A percentile compares a stretch with the other conserved stretches of the same genome.
Conservation (phyloP, 2,797 vertebrate species). For the Peromyscus nudipes region DNA sequence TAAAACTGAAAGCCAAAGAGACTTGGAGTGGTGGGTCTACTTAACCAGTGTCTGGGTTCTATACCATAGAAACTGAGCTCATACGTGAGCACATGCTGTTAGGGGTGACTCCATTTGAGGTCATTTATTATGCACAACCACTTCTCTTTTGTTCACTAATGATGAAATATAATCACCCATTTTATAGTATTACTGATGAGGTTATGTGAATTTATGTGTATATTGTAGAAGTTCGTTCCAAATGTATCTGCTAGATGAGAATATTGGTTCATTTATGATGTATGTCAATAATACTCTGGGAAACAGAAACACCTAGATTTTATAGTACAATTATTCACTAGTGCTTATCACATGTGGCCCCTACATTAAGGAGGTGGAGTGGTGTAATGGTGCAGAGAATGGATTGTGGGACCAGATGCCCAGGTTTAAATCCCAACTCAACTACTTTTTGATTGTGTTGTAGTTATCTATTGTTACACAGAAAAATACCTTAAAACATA, state of each 20-base stretch:
- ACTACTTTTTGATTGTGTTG: background rate
- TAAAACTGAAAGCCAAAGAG: background rate
- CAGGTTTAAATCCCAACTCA: background rate
- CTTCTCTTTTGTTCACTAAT: constrained; percentile 17
- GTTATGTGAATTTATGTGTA: background rate
- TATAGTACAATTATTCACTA: background rate
- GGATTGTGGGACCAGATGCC: background rate
- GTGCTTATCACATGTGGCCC: background rate
- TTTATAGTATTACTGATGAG: constrained; percentile 17
- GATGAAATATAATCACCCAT: background rate
- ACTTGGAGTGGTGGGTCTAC: background rate
- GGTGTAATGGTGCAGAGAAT: background rate
- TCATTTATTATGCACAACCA: constrained; percentile 8
- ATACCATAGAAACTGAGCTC: background rate
- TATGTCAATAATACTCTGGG: background rate
- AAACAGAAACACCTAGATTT: background rate
- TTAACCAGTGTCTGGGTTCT: background rate
- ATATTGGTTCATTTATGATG: constrained; percentile 38
- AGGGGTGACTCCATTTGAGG: background rate
- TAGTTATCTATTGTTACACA: background rate
- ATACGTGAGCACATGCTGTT: background rate
- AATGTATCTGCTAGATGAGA: constrained; percentile 13
- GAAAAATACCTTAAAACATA: background rate
- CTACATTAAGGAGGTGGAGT: background rate
- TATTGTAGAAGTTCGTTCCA: background rate